Evolutionary conservation across 2,888 invertebrate genomes (phyloP), one percentile per base, ranked within the genome.

Genomic region (Neria commutata): DNA sequence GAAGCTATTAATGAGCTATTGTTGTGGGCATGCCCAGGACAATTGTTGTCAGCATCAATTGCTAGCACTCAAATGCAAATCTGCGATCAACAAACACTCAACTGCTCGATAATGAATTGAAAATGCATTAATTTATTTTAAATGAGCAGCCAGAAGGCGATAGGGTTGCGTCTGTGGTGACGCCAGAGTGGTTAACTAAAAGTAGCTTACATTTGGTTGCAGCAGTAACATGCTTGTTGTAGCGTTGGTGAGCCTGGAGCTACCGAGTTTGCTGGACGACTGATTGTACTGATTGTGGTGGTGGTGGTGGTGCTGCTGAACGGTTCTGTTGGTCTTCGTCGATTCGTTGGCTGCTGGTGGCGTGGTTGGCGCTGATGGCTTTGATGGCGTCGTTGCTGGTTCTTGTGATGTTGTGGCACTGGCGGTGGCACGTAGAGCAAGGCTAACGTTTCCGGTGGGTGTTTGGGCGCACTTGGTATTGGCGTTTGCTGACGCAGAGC

Each of bases 121-220:
- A n/a, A n/a, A n/a, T n/a, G n/a, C n/a, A n/a, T n/a, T n/a, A n/a
- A n/a, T n/a, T n/a, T n/a, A n/a, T n/a, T n/a, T n/a, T n/a, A n/a
- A n/a, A n/a, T n/a, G n/a, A n/a, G n/a, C n/a, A n/a, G n/a, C n/a
- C n/a, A n/a, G n/a, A n/a, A n/a, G n/a, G n/a, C n/a, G n/a, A n/a
- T n/a, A n/a, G n/a, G n/a, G n/a, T n/a, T n/a, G n/a, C n/a, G n/a
- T n/a, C n/a, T n/a, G n/a, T n/a, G n/a, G n/a, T n/a, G n/a, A n/a
- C n/a, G n/a, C n/a, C n/a, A n/a, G n/a, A n/a, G n/a, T n/a, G n/a
- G n/a, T n/a, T n/a, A n/a, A n/a, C n/a, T n/a, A n/a, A n/a, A n/a
- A n/a, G n/a, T n/a, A n/a, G n/a, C 87, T 86, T 82, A 93, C 93
- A 88, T 92, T 93, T 85, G 93, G 91, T 85, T 93, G 93, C 87